Percentiles rank a stretch among this genome's conserved stretches.
Evolutionary conservation across 2,797 vertebrate species (phyloP).

Genomic region (Busarellus nigricollis): DNA sequence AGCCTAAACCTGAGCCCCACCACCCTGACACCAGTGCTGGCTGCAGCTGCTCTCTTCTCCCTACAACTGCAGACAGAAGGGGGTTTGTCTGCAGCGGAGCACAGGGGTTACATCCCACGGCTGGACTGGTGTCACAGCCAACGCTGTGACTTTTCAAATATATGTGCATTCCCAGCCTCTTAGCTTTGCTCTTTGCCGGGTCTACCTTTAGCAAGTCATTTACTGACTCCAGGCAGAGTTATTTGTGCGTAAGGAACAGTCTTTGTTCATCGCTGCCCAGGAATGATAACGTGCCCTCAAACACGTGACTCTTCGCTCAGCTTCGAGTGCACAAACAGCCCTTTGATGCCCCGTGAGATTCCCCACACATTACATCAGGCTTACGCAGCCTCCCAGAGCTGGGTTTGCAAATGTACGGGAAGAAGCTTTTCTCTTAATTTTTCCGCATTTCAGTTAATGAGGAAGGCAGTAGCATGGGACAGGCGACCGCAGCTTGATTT

Average conservation of each 20-base stretch:
- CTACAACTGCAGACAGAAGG: background rate
- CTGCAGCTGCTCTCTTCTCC: background rate
- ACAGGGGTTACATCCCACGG: background rate
- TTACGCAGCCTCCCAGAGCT: background rate
- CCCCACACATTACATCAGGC: no score
- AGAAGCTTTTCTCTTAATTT: background rate
- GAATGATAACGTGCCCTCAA: background rate
- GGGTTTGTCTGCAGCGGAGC: background rate
- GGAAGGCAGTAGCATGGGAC: background rate
- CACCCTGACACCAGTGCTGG: background rate
- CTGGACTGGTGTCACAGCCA: background rate
- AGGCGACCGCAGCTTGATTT: accelerated
- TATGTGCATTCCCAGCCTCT: background rate
- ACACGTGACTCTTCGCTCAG: accelerated
- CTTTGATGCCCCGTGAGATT: no score
- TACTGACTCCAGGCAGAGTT: background rate
- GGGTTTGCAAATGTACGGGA: background rate
- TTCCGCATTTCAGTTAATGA: background rate
- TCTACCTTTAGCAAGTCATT: background rate
- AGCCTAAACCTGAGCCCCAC: background rate
- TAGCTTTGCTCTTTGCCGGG: background rate
- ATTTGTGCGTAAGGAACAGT: background rate
- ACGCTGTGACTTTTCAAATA: background rate
- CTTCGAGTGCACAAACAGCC: accelerated
- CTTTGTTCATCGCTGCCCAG: background rate